Evolutionary conservation across 2,113 vertebrate species (phyloP), one percentile per base, ranked within the genome.

Genomic region (Gnathonemus echidnorhynchus): DNA sequence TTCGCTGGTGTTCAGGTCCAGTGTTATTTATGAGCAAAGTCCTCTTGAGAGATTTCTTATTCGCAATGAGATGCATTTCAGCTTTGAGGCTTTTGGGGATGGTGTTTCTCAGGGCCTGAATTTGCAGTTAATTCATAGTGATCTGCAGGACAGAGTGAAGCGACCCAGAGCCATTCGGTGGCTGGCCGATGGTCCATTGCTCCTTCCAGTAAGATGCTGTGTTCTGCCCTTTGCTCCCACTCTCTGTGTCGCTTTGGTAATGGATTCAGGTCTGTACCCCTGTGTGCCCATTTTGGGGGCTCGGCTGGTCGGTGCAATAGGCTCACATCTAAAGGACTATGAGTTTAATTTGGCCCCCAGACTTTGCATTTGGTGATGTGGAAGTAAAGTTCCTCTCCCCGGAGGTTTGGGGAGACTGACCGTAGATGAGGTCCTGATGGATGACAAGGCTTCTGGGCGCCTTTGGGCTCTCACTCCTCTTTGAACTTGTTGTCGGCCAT

Each of bases 51-150:
- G 27, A 84, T 83, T 89, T 77, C 66, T 50, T 56, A 15, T 42
- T 80, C 27, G 39, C 46, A 17, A 17, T 10, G 9, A 27, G 77
- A 49, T 80, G 58, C 62, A 45, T 13, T 88, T 88, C 49, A 17
- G 45, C n/a, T 52, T n/a, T 50, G 70, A 77, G 88, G 88, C n/a
- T 80, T 89, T 52, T 42, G 27, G 88, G 13, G 46, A 77, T 77
- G 49, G 0, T 35, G 27, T 52, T 89, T 66, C 88, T 31, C 66
- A 52, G 58, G 9, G 48, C 2, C 27, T 31, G 4, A n/a, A 27
- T n/a, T 39, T 31, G n/a, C 74, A 49, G 31, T 89, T 77, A 80
- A 80, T 77, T n/a, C 27, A 15, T 1, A 7, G 9, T 31, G 62
- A 77, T 89, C 31, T 50, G 17, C 45, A 52, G 46, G 5, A 49